Evolutionary conservation across 2,888 invertebrate species (phyloP), one percentile per base, ranked within the genome.

Genomic region (Octodonta nipae): DNA sequence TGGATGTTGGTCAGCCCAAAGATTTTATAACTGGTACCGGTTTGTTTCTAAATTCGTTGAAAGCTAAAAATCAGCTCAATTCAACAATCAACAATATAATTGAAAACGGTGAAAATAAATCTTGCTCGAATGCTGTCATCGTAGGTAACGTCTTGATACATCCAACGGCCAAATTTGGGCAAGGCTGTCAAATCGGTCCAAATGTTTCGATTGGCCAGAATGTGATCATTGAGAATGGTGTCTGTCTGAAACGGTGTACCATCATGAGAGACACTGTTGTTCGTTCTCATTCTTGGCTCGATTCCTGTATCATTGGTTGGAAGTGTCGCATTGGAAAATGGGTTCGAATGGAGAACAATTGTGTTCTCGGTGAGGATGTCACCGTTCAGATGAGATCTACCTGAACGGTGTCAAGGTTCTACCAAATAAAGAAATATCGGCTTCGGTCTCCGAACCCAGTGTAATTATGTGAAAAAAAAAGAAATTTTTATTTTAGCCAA

Each of bases 1-100:
- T 99, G 98, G 98, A 99, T 64, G 91, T 99, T 33, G 98, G 98
- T 2, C 98, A 99, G 55, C 98, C 98, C 0, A 91, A 88, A 66
- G 98, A 99, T 62, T 99, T 96, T 60, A 68, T 99, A 26, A 92
- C 84, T 48, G 85, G 93, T 41, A 93, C 92, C 91, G 89, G 91
- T 53, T 65, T 95, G 44, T 95, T 93, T 58, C 67, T 93, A 22
- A 78, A 76, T 29, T 85, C 85, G 35, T 57, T 93, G 32, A 75
- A 83, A 17, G 78, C 84, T n/a, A n/a, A n/a, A n/a, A n/a, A n/a
- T n/a, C n/a, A n/a, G n/a, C n/a, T n/a, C n/a, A n/a, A n/a, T n/a
- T n/a, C n/a, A n/a, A n/a, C n/a, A n/a, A n/a, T n/a, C n/a, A n/a
- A n/a, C n/a, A n/a, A n/a, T n/a, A n/a, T n/a, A n/a, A n/a, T n/a